Evolutionary conservation across 2,113 vertebrate species (phyloP), one percentile per base, ranked within the genome.

Genomic region (Gnathonemus longibarbis): DNA sequence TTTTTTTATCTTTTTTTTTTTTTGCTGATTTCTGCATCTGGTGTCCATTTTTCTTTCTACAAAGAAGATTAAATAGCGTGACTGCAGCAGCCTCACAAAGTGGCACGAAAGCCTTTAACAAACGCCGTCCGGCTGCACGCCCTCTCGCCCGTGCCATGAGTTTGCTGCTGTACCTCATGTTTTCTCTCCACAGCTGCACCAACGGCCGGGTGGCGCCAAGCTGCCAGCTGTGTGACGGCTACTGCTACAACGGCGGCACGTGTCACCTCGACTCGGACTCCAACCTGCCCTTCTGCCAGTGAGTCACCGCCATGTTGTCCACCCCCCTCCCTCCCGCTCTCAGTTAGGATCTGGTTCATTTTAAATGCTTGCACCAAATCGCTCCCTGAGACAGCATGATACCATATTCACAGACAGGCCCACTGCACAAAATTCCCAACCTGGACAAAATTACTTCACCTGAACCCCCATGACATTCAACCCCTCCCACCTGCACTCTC

Each of bases 211-310:
- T 97, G 89, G 96, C 96, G 88, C 95, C 97, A 84, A 97, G 96
- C 90, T 98, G 97, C 92, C 97, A 97, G 92, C 92, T 97, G 90
- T 98, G 97, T 94, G 97, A 97, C 80, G 97, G 97, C 49, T 97
- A 96, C 95, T 98, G 97, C 91, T 97, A 97, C 93, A 97, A 97
- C 49, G 96, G 96, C 50, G 97, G 97, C 84, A 97, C 95, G 0
- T 98, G 97, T 90, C 96, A 96, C 45, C 94, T 97, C 92, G 97
- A 97, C 93, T 95, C 96, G 0, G 96, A 97, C 91, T 97, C 96
- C 85, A 97, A 96, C 46, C 88, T 97, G 80, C 97, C 97, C 89
- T 93, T 96, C 92, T 98, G 97, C 93, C 92, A 97, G 97, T 98
- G 95, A 97, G 97, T 98, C 94, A 89, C 31, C 50, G 42, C 42